Evolutionary conservation across 2,113 vertebrate species (phyloP).

Genomic region (Nematolebias whitei): DNA sequence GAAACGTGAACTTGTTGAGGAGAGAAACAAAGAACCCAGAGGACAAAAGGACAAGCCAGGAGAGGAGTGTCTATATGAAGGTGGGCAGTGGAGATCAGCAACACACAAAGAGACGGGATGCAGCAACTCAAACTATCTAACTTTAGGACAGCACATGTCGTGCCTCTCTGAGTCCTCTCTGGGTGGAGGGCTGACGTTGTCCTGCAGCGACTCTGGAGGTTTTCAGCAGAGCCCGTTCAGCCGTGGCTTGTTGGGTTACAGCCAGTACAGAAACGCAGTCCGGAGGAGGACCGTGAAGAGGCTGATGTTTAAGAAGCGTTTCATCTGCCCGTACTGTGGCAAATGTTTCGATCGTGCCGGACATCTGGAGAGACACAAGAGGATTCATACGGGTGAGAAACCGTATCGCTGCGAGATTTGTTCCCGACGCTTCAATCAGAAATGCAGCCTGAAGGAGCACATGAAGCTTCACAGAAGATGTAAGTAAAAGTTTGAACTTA

Average conservation of each 20-base stretch:
- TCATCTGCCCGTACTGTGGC: conserved; percentile 66
- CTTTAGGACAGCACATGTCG: conserved; percentile 17
- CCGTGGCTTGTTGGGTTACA: conserved; percentile 31
- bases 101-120: neutral
- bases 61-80: conserved; percentile 14
- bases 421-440: conserved; percentile 72
- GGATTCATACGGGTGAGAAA: conserved; percentile 75
- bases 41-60: neutral
- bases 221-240: conserved; percentile 38
- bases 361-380: conserved; percentile 70
- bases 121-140: conserved; percentile 8
- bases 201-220: conserved; percentile 17
- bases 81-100: neutral
- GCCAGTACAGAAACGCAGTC: conserved; percentile 24
- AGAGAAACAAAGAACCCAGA: neutral
- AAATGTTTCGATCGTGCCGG: conserved; percentile 66
- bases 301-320: conserved; percentile 62
- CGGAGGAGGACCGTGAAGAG: conserved; percentile 61
- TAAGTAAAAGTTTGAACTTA: conserved; percentile 30
- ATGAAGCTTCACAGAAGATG: conserved; percentile 69
- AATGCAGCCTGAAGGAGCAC: conserved; percentile 74
- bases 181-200: neutral
- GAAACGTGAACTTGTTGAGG: conserved; percentile 55
- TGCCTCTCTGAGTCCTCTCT: conserved; percentile 22
- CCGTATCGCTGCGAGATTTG: conserved; percentile 70